Conservation (phyloP, 1,140 invertebrate species). For the Drosophila sucinea region DNA sequence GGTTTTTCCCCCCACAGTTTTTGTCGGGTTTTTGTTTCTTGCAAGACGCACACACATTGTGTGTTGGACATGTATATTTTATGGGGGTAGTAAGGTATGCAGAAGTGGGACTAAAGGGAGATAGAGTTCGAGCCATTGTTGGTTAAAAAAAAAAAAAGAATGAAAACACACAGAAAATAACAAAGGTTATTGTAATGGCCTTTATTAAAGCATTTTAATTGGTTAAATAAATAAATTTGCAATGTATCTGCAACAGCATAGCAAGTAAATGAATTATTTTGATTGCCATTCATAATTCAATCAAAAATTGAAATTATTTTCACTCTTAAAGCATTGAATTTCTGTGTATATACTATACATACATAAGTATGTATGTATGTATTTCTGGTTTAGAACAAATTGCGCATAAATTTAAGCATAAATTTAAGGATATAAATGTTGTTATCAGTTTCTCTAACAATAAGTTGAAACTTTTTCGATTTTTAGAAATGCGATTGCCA, state of each 20-base stretch:
- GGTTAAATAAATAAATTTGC: conserved; percentile 2
- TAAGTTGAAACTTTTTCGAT: conserved; percentile 27
- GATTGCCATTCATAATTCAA: neutral
- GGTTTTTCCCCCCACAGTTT: neutral
- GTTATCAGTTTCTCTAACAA: neutral
- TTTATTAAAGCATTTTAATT: conserved; percentile 2
- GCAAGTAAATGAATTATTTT: conserved; percentile 3
- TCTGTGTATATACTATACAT: neutral
- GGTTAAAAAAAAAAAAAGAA: neutral
- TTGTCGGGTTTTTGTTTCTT: conserved; percentile 15
- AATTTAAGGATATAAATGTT: conserved; percentile 8
- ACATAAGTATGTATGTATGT: neutral
- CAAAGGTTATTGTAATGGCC: conserved; percentile 8
- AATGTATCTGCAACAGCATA: neutral
- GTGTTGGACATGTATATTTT: conserved; percentile 18
- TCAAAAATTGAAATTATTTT: neutral
- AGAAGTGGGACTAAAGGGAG: neutral
- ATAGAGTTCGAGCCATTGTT: neutral
- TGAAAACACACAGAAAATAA: neutral
- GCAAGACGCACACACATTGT: conserved; percentile 23
- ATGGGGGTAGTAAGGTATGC: conserved; percentile 6
- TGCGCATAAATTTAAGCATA: neutral
- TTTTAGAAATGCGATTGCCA: conserved; percentile 41
- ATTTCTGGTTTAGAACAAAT: neutral
- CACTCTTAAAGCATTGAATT: neutral